Percentiles rank a stretch among this genome's conserved stretches.
Conservation (phyloP, 1,140 invertebrate species). For the silkworm (Bombyx mori) region DNA sequence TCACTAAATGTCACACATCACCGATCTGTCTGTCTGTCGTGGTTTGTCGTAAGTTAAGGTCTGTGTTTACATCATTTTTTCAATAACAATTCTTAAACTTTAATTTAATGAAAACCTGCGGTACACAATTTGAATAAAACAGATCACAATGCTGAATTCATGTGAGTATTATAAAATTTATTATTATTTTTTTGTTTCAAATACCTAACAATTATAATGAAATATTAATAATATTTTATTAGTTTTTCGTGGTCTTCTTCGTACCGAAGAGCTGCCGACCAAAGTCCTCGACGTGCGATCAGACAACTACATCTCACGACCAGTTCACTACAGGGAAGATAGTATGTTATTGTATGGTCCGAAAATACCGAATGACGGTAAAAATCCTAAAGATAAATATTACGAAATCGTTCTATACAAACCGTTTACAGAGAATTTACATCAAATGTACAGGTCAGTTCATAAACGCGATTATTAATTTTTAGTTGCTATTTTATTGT, state of each 20-base stretch:
- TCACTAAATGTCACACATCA: background rate
- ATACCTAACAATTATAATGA: no score
- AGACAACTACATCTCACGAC: constrained; percentile 76
- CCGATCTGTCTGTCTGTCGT: no score
- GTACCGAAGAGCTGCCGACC: constrained; percentile 69
- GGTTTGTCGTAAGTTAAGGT: no score
- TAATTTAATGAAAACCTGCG: background rate
- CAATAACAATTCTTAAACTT: no score
- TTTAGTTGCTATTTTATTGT: no score
- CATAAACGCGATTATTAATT: no score
- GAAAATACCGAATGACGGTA: constrained; percentile 36
- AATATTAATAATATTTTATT: constrained; percentile 18
- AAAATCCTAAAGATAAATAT: constrained; percentile 62
- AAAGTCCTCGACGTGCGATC: constrained; percentile 78
- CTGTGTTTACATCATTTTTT: no score
- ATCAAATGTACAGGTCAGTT: constrained; percentile 77
- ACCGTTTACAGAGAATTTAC: constrained; percentile 76
- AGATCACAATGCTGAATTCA: constrained; percentile 45
- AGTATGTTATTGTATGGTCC: constrained; percentile 79
- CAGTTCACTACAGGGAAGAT: constrained; percentile 78
- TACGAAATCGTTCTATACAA: constrained; percentile 83
- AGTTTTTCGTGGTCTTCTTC: constrained; percentile 70
- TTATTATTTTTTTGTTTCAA: background rate
- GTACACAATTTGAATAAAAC: background rate
- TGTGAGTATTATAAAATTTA: constrained; percentile 29